These are phyloP conservation scores for Paratilapia polleni DNA, from an alignment of 2,113 vertebrate genomes.

Conservation along the genomic window DNA sequence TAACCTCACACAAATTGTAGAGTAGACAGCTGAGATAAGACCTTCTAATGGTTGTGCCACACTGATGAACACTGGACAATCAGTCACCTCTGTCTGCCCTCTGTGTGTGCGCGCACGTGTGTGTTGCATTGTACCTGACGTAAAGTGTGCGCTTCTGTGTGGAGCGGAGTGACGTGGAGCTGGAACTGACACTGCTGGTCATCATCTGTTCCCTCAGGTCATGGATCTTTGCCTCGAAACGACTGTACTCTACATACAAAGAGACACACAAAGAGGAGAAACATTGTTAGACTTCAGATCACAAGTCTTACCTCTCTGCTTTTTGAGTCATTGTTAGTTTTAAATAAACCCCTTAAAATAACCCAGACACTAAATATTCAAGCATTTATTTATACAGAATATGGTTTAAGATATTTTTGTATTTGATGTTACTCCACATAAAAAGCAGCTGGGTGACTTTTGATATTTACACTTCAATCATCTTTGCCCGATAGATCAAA, in stretches of 20 bases:
- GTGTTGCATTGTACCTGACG: conserved; percentile 64
- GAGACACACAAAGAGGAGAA: conserved; percentile 16
- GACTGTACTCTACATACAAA: conserved; percentile 88
- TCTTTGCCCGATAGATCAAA: conserved; percentile 20
- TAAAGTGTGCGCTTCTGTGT: conserved; percentile 88
- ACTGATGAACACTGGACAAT: conserved; percentile 49
- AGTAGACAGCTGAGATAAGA: conserved; percentile 58
- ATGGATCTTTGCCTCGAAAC: conserved; percentile 98
- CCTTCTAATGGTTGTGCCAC: conserved; percentile 40
- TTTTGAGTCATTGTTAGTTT: neutral
- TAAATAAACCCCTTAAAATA: neutral
- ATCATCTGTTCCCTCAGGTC: conserved; percentile 99
- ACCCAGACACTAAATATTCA: neutral
- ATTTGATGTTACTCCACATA: neutral
- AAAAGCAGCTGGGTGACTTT: neutral
- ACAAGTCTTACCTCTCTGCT: neutral
- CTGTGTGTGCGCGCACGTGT: neutral
- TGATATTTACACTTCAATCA: conserved; percentile 12
- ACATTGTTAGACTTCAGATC: neutral
- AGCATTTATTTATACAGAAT: neutral
- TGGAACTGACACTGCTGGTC: conserved; percentile 97
- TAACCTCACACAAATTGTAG: conserved; percentile 26
- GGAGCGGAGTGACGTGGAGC: conserved; percentile 93
- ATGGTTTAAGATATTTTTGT: neutral
- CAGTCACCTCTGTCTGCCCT: conserved; percentile 22